These are phyloP conservation scores for Triplophysa siluroides DNA, from an alignment of 2,113 vertebrate genomes.

Conservation along the genomic window DNA sequence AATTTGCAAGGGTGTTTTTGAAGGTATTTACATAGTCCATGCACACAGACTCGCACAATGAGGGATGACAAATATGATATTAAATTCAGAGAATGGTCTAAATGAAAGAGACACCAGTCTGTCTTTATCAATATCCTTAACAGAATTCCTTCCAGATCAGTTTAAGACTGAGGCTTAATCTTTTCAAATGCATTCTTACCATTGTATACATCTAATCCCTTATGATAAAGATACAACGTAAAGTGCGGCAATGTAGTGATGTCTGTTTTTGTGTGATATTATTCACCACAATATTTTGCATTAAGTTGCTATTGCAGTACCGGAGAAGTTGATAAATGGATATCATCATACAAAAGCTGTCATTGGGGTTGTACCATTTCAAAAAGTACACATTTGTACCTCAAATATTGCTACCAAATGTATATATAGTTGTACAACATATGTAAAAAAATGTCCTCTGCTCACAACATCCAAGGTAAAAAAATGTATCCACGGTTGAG, in stretches of 20 bases:
- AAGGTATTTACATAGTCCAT: conserved; percentile 6
- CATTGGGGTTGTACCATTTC: too few relatives aligned
- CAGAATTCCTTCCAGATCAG: conserved; percentile 18
- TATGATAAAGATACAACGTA: conserved; percentile 45
- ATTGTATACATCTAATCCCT: conserved; percentile 57
- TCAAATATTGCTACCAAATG: too few relatives aligned
- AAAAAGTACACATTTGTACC: too few relatives aligned
- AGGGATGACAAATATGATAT: background rate
- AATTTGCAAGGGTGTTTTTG: background rate
- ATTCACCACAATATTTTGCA: too few relatives aligned
- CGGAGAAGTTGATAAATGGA: conserved; percentile 2
- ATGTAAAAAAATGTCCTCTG: background rate
- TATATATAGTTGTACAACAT: too few relatives aligned
- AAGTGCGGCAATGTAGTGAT: too few relatives aligned
- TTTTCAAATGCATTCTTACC: conserved; percentile 59
- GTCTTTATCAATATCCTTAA: conserved; percentile 39
- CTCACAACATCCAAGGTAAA: background rate
- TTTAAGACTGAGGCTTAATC: conserved; percentile 58
- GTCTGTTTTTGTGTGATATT: too few relatives aligned
- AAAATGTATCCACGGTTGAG: background rate
- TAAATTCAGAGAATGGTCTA: conserved; percentile 33
- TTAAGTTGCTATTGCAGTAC: too few relatives aligned
- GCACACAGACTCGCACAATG: background rate
- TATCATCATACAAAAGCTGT: conserved; percentile 28
- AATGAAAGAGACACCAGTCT: conserved; percentile 47